Evolutionary conservation across 2,888 invertebrate genomes (phyloP), one percentile per base, ranked within the genome.

Genomic region (Trachelus stipa): DNA sequence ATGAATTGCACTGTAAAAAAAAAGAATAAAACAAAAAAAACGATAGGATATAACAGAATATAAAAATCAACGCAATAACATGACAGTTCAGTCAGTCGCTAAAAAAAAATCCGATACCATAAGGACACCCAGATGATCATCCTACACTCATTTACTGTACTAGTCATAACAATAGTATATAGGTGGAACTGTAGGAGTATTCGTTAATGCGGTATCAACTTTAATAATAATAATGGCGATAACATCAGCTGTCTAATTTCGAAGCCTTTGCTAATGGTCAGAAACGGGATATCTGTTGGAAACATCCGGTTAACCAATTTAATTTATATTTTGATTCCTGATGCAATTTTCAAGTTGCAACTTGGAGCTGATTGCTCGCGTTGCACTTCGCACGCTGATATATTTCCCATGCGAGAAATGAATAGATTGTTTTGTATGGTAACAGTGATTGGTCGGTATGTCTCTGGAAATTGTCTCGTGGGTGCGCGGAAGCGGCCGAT

Each of bases 381-480:
- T 15, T 31, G 30, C 30, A 37, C 34, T 73, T 12, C 76, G 35
- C 15, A 6, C 69, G 12, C 73, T 40, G 33, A 15, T 31, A 30
- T n/a, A 31, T 76, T 37, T 30, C 40, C 76, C 34, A 73, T 69
- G 69, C 34, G 77, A 34, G 74, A 40, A 69, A 74, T 23, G 30
- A 74, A 74, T 37, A 75, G 40, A 34, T 34, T 40, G 34, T 77
- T 77, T 75, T 69, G 71, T 69, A 23, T 33, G 9, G 34, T 77
- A 75, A 69, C 69, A 71, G 74, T 75, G 77, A 77, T 77, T 75
- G 75, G 77, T 15, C 37, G 69, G 40, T 74, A 74, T 30, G 40
- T 69, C 74, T 34, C 34, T 69, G n/a, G 15, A 69, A 77, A 40
- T 40, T 40, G 40, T 40, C 15, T 23, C 4, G 40, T 15, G 40